These are phyloP conservation scores for Bovichtus variegatus DNA, from an alignment of 2,797 vertebrate species.

Conservation along the genomic window DNA sequence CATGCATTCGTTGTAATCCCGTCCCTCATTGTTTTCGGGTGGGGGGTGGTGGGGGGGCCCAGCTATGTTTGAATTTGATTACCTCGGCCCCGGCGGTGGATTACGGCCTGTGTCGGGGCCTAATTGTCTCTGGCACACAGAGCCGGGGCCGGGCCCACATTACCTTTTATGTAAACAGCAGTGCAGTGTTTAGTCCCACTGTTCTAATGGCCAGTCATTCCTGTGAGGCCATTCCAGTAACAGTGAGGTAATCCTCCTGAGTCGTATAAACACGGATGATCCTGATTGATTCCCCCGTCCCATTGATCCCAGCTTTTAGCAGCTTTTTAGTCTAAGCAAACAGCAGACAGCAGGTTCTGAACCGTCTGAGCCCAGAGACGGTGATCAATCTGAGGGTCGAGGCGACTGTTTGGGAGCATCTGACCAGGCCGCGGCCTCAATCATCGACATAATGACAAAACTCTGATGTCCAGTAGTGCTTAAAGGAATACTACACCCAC, in stretches of 20 bases:
- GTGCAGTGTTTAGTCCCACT: conserved; percentile 76
- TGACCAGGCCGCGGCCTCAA: neutral
- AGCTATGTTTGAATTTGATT: conserved; percentile 68
- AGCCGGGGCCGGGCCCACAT: conserved; percentile 60
- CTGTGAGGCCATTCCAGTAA: conserved; percentile 74
- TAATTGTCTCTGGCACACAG: conserved; percentile 71
- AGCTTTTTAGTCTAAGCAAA: conserved; percentile 75
- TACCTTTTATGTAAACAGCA: conserved; percentile 81
- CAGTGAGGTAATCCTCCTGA: conserved; percentile 81
- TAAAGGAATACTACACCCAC: too few relatives aligned
- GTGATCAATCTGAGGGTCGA: conserved; percentile 48
- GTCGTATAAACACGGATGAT: conserved; percentile 80
- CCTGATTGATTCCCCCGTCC: conserved; percentile 77
- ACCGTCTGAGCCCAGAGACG: conserved; percentile 42
- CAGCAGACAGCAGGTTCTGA: conserved; percentile 59
- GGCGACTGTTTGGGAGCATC: neutral
- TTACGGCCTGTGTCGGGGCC: conserved; percentile 49
- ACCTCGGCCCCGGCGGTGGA: conserved; percentile 52
- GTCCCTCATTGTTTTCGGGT: conserved; percentile 60
- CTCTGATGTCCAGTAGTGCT: neutral
- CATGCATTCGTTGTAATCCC: conserved; percentile 44
- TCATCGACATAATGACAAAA: neutral
- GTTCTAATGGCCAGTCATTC: conserved; percentile 79
- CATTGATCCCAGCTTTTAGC: conserved; percentile 80
- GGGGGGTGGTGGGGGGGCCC: too few relatives aligned